Conservation (phyloP, 2,113 vertebrate genomes). For the Pygoscelis antarcticus region DNA sequence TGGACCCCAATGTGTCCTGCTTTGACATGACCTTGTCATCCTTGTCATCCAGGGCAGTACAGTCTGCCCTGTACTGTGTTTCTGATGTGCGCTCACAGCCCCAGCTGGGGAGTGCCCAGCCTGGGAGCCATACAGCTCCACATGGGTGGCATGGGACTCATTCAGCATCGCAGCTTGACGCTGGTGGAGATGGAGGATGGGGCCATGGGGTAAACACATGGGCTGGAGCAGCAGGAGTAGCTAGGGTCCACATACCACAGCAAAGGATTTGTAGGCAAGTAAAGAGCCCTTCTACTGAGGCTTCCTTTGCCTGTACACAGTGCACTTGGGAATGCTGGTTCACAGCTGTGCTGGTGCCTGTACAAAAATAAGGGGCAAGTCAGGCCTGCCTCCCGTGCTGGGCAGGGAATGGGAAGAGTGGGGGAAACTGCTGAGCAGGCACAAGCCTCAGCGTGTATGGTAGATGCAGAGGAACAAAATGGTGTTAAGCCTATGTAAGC, state of each 20-base stretch:
- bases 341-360: neutral
- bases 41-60: too few relatives aligned
- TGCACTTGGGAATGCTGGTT: neutral
- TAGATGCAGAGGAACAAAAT: neutral
- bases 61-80: neutral
- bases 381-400: neutral
- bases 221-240: neutral
- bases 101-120: neutral
- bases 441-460: fast-evolving
- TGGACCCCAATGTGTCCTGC: neutral
- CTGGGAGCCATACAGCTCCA: neutral
- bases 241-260: neutral
- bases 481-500: neutral
- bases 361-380: neutral
- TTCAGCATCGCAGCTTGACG: neutral
- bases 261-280: neutral
- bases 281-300: neutral
- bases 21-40: neutral
- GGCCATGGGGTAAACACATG: neutral
- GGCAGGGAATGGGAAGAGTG: fast-evolving
- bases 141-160: fast-evolving
- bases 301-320: neutral
- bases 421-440: neutral
- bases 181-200: neutral
- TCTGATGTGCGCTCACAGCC: fast-evolving